Evolutionary conservation across 2,113 vertebrate species (phyloP).

Genomic region (Acrocephalus kingi): DNA sequence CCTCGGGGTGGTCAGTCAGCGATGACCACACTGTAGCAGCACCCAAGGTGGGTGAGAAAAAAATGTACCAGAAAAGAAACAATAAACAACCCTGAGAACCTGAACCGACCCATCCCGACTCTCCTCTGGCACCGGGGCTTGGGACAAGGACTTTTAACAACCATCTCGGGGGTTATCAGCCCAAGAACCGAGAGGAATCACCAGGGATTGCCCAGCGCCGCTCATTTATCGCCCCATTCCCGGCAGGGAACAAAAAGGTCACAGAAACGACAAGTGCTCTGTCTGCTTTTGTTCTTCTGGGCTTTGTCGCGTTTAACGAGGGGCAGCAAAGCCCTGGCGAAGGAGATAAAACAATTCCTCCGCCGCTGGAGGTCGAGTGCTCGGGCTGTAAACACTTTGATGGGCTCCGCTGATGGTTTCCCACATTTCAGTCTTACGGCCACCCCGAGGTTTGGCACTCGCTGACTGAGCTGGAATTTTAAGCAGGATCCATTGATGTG

Average conservation of each 20-base stretch:
- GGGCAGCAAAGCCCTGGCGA: background rate
- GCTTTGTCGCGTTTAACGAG: background rate
- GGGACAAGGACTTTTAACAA: too few species aligned
- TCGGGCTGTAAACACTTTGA: background rate
- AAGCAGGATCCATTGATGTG: background rate
- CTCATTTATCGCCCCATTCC: background rate
- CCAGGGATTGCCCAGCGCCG: background rate
- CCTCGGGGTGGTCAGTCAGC: too few species aligned
- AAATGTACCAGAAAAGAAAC: too few species aligned
- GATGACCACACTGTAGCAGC: too few species aligned
- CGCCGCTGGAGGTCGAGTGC: background rate
- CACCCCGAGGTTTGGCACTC: background rate
- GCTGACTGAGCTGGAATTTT: slow-evolving; percentile 3
- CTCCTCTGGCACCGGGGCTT: too few species aligned
- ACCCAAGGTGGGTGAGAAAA: too few species aligned
- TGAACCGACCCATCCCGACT: too few species aligned
- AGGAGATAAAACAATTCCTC: background rate
- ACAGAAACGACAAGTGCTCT: background rate
- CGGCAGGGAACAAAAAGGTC: slow-evolving; percentile 40
- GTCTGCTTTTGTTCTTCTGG: slow-evolving; percentile 50
- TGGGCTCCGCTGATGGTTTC: background rate
- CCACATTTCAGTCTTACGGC: background rate
- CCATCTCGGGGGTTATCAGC: too few species aligned
- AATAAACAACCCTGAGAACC: too few species aligned
- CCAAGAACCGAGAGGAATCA: background rate